Percentiles rank a stretch among this genome's conserved stretches.
Evolutionary conservation across 2,797 vertebrate genomes (phyloP).

Genomic region (Sebastes vulpes): DNA sequence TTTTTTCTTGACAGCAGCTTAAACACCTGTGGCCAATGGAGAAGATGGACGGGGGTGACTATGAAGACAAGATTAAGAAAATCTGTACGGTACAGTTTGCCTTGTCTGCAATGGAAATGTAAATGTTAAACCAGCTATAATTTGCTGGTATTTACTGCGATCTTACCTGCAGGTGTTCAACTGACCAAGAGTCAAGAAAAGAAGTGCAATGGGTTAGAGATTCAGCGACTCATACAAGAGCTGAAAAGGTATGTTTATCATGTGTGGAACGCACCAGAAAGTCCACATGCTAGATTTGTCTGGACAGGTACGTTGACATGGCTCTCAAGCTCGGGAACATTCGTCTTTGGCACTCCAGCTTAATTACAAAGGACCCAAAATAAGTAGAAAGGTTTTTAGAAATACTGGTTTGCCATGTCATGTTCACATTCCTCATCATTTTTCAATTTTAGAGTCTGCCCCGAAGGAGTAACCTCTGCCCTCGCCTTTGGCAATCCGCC

Average conservation of each 20-base stretch:
- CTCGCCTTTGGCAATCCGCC: not conserved
- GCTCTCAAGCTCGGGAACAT: not conserved
- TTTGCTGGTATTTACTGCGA: not conserved
- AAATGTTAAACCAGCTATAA: not conserved
- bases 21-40: not conserved
- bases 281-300: slow-evolving; percentile 35
- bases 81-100: not conserved
- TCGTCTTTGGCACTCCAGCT: slow-evolving; percentile 17
- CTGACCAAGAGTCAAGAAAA: not conserved
- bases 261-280: not conserved
- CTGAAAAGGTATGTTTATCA: not conserved
- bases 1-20: slow-evolving; percentile 1
- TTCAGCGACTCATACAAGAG: not conserved
- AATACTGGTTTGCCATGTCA: not conserved
- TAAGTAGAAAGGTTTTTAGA: not conserved
- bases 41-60: not conserved
- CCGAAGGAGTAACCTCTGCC: slow-evolving; percentile 2
- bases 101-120: not conserved
- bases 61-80: slow-evolving; percentile 1
- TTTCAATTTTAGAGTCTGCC: not conserved
- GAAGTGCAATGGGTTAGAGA: not conserved
- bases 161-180: not conserved
- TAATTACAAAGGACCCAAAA: slow-evolving; percentile 16
- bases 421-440: slow-evolving; percentile 23
- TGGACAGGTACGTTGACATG: slow-evolving; percentile 26